Base-by-base conservation (phyloP, 2,113 vertebrate species). In the Tichodroma muraria region DNA sequence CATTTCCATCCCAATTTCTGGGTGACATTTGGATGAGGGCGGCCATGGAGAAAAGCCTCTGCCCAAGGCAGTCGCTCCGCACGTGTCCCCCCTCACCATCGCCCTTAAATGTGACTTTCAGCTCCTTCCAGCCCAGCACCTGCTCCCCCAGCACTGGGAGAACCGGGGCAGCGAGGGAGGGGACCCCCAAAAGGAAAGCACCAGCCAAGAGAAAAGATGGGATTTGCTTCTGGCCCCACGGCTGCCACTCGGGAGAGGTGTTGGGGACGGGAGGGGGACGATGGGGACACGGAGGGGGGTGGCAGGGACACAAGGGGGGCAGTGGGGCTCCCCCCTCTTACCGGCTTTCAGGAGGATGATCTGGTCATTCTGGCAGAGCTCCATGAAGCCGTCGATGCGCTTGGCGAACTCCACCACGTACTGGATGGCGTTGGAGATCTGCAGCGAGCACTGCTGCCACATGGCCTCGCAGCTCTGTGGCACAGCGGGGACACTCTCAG, bases 261-360 rank as follows among this genome's bases (percentile, higher is more conserved):
- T 0, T 16, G 30, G 76, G 57, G 88, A 31, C 0, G 0, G 1
- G 3, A 45, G 24, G 37, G 59, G 42, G 28, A 8, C 8, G 10
- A 40, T 4, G 61, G 45, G 81, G 86, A 54, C 7, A 1, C 0
- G 0, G 25, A 30, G 13, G 8, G 60, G 49, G 37, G 47, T 6
- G 30, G 53, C 52, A 37, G 63, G 68, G 66, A 11, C 1, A 1
- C 3, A 6, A 44, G 42, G 54, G 52, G 92, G 95, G 65, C 21
- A 60, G 72, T 3, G 3, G 56, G 69, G 64, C 7, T 31, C 38
- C 68, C 63, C 2, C 20, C 71, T 31, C 90, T 97, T 94, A 99
- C 99, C 99, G 97, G 98, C 98, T 98, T 99, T 99, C 87, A 99
- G 98, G 63, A 99, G 98, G 89, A 99, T 98, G 88, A 99, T 99